These are phyloP conservation scores for Mythimna impura DNA, from an alignment of 2,888 invertebrate genomes.

Conservation along the genomic window DNA sequence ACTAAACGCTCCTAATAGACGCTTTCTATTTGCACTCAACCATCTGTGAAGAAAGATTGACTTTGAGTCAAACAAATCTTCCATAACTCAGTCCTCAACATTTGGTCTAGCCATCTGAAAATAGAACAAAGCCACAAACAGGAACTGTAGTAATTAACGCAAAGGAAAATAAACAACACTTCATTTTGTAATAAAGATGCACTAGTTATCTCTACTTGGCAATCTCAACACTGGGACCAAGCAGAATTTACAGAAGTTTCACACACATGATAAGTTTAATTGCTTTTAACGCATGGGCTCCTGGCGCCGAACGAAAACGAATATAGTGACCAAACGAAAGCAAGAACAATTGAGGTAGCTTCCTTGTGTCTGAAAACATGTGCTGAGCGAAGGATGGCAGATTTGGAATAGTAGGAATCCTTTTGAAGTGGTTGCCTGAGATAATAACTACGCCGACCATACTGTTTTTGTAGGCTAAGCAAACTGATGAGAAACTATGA, in stretches of 20 bases:
- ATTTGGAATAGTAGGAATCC: background rate
- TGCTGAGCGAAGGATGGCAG: conserved; percentile 15
- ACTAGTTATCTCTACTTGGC: conserved; percentile 63
- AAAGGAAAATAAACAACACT: conserved; percentile 59
- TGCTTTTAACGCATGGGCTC: conserved; percentile 1
- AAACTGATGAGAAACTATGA: background rate
- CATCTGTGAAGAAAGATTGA: conserved; percentile 24
- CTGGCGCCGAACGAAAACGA: background rate
- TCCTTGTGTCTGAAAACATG: conserved; percentile 3
- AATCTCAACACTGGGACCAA: conserved; percentile 55
- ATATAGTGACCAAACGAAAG: background rate
- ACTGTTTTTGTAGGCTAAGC: background rate
- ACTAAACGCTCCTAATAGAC: conserved; percentile 11
- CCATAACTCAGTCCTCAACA: conserved; percentile 29
- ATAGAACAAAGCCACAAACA: conserved; percentile 57
- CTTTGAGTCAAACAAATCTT: conserved; percentile 43
- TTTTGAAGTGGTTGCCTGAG: background rate
- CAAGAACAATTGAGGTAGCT: background rate
- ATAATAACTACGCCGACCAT: background rate
- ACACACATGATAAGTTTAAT: background rate
- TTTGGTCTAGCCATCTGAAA: conserved; percentile 55
- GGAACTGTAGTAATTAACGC: conserved; percentile 62
- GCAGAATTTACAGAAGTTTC: conserved; percentile 39
- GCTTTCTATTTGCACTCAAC: conserved; percentile 12
- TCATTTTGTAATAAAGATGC: conserved; percentile 62